phyloP scores from a whole-genome alignment of 2,797 vertebrate species.

The Eutrigla gurnardus region DNA sequence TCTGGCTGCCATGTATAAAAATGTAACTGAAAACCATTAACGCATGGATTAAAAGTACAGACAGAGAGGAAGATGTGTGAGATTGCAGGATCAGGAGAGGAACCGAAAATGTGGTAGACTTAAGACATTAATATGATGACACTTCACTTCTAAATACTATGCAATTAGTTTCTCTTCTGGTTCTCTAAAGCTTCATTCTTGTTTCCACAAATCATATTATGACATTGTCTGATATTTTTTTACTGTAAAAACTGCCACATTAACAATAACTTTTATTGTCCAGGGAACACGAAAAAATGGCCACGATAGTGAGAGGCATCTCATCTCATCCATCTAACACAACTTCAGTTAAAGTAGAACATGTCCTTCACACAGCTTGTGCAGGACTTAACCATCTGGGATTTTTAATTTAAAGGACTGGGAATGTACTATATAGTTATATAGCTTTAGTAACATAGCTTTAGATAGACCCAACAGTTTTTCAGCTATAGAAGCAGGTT shows the following conservation, averaged over 20 bases:
- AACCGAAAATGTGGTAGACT: constrained; percentile 12
- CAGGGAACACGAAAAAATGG: not conserved
- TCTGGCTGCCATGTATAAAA: not conserved
- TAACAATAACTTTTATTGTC: constrained; percentile 11
- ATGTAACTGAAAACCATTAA: not conserved
- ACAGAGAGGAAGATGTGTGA: not conserved
- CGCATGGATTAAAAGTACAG: not conserved
- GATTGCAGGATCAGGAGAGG: not conserved
- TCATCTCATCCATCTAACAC: no score
- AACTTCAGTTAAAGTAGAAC: no score
- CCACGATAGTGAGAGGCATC: not conserved
- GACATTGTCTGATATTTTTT: not conserved
- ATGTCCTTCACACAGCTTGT: no score
- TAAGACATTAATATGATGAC: not conserved
- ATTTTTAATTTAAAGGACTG: not conserved
- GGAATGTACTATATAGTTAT: not conserved
- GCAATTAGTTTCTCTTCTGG: not conserved
- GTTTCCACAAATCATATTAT: not conserved
- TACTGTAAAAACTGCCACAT: not conserved
- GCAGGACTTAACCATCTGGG: not conserved
- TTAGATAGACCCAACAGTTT: not conserved
- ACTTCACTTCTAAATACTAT: not conserved
- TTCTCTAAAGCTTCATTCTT: not conserved
- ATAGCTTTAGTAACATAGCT: not conserved
- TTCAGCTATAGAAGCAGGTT: constrained; percentile 2